Percentiles rank a stretch among this genome's conserved stretches.
Evolutionary conservation across 2,113 vertebrate genomes (phyloP).

Genomic region (Rhinopomastus cyanomelas): DNA sequence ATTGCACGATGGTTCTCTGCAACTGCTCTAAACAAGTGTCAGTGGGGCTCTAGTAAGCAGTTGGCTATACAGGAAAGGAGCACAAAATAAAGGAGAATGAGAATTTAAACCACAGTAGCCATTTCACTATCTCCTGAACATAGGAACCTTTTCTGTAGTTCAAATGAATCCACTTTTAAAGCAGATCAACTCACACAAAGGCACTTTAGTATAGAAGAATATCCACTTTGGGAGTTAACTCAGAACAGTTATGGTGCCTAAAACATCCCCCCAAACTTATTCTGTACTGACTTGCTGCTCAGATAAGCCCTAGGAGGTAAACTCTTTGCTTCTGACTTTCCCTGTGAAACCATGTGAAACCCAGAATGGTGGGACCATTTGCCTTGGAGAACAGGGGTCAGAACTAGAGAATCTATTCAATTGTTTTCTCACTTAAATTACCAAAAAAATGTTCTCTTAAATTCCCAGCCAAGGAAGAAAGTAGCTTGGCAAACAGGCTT

Average conservation of each 20-base stretch:
- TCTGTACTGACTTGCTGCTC: conserved; percentile 28
- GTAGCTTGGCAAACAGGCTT: conserved; percentile 41
- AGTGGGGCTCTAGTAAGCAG: background rate
- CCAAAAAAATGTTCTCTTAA: background rate
- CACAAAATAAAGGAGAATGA: background rate
- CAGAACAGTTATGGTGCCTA: background rate
- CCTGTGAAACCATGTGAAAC: background rate
- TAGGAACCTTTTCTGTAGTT: background rate
- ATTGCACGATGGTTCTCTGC: background rate
- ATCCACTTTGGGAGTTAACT: background rate
- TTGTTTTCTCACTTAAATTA: background rate
- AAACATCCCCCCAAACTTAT: background rate
- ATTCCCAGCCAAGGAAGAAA: conserved; percentile 35
- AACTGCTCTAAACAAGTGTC: background rate
- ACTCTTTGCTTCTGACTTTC: conserved; percentile 10
- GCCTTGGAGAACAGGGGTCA: conserved; percentile 9
- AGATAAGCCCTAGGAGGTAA: conserved; percentile 26
- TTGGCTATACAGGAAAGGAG: background rate
- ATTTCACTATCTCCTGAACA: background rate
- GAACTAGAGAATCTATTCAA: background rate
- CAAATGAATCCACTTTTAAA: background rate
- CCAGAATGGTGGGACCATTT: background rate
- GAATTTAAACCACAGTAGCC: background rate
- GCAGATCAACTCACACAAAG: background rate
- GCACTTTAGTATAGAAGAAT: background rate